Evolutionary conservation across 2,113 vertebrate genomes (phyloP).

Genomic region (Coryphaenoides rupestris): DNA sequence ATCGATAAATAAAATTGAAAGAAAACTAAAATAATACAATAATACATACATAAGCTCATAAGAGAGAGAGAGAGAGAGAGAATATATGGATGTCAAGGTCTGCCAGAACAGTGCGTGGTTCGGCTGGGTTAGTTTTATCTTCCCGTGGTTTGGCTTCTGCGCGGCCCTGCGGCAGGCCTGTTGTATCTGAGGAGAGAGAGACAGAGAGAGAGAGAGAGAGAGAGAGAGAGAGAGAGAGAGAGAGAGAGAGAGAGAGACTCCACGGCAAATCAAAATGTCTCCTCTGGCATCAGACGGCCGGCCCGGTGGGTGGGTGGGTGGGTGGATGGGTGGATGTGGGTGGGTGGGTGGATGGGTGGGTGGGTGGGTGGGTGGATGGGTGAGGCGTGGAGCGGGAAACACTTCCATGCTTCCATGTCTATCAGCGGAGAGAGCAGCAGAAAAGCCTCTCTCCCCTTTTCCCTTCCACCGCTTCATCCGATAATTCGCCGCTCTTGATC

Average conservation of each 20-base stretch:
- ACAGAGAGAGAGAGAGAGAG: too few species aligned
- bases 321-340: too few species aligned
- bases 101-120: constrained; percentile 39
- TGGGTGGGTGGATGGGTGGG: too few species aligned
- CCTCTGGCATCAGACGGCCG: constrained; percentile 35
- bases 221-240: too few species aligned
- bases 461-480: constrained; percentile 30
- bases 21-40: neutral
- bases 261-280: constrained; percentile 40
- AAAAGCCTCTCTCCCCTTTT: constrained; percentile 11
- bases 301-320: too few species aligned
- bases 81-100: constrained; percentile 19
- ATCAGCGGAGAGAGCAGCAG: constrained; percentile 40
- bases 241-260: too few species aligned
- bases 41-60: too few species aligned
- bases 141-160: constrained; percentile 41
- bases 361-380: too few species aligned
- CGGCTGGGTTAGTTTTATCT: constrained; percentile 52
- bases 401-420: constrained; percentile 45
- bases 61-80: constrained; percentile 30
- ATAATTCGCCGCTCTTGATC: constrained; percentile 38
- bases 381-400: constrained; percentile 45
- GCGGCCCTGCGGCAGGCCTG: constrained; percentile 47
- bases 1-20: too few species aligned
- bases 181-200: constrained; percentile 54